Conservation (phyloP, 2,113 vertebrate species). For the Syngnathus floridae region DNA sequence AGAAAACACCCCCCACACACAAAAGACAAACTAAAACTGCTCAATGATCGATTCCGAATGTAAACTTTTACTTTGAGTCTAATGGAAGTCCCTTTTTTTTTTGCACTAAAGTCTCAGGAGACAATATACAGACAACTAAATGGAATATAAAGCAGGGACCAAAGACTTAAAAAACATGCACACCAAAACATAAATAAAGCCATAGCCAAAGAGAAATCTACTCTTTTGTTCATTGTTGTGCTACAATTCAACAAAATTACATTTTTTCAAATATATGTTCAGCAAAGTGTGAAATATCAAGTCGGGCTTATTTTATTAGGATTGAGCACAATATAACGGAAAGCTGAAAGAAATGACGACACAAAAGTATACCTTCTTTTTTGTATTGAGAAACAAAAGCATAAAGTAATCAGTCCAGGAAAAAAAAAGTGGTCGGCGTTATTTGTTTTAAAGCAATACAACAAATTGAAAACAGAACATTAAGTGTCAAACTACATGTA, state of each 20-base stretch:
- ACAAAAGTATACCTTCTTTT: constrained; percentile 67
- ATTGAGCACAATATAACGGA: constrained; percentile 50
- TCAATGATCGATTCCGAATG: constrained; percentile 20
- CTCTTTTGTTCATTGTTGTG: constrained; percentile 68
- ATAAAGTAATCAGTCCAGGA: constrained; percentile 74
- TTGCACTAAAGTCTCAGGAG: constrained; percentile 62
- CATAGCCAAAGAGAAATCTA: constrained; percentile 65
- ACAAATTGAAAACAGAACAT: constrained; percentile 34
- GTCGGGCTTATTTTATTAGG: constrained; percentile 37
- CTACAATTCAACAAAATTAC: constrained; percentile 69
- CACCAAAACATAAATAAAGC: constrained; percentile 55
- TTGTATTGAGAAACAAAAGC: constrained; percentile 23
- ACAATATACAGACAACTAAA: constrained; percentile 79
- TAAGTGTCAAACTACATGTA: constrained; percentile 72
- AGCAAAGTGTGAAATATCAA: constrained; percentile 73
- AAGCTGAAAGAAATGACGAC: constrained; percentile 79
- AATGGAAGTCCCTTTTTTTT: constrained; percentile 46
- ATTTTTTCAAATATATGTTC: constrained; percentile 51
- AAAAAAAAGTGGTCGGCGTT: constrained; percentile 74
- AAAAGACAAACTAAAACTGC: constrained; percentile 15
- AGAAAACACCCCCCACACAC: constrained; percentile 47
- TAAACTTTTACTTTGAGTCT: constrained; percentile 43
- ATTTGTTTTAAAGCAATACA: constrained; percentile 26
- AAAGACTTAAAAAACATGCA: constrained; percentile 59
- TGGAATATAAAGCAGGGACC: constrained; percentile 69